Evolutionary conservation across 2,888 invertebrate species (phyloP).

Genomic region (Pyrrhosoma nymphula): DNA sequence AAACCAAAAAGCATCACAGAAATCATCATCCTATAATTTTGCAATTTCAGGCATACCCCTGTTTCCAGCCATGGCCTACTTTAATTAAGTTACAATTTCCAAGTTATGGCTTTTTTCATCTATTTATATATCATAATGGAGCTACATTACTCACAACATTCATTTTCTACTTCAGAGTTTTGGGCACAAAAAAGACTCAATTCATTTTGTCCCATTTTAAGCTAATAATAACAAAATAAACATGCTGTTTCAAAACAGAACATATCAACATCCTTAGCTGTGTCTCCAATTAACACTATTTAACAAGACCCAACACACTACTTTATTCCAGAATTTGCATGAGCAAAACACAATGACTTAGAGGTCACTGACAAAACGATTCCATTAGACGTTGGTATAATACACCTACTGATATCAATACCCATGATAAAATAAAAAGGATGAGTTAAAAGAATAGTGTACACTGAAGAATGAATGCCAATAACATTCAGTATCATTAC

Average conservation of each 20-base stretch:
- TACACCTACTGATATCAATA: neutral
- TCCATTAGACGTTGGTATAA: neutral
- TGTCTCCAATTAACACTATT: neutral
- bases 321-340: neutral
- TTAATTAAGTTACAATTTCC: neutral
- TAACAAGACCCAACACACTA: conserved; percentile 11
- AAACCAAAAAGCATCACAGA: neutral
- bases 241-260: conserved; percentile 35
- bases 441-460: neutral
- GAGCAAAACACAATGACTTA: neutral
- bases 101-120: neutral
- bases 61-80: neutral
- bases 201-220: neutral
- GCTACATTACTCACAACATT: conserved; percentile 58
- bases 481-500: conserved; percentile 11
- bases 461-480: neutral
- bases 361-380: neutral
- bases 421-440: conserved; percentile 26
- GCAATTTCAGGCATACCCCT: neutral
- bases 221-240: conserved; percentile 55
- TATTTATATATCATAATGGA: neutral
- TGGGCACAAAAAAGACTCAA: conserved; percentile 30
- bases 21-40: neutral
- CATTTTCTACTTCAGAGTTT: conserved; percentile 33
- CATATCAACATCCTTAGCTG: neutral